Base-by-base conservation (phyloP, 2,888 invertebrate genomes). In the Microchrysa polita region DNA sequence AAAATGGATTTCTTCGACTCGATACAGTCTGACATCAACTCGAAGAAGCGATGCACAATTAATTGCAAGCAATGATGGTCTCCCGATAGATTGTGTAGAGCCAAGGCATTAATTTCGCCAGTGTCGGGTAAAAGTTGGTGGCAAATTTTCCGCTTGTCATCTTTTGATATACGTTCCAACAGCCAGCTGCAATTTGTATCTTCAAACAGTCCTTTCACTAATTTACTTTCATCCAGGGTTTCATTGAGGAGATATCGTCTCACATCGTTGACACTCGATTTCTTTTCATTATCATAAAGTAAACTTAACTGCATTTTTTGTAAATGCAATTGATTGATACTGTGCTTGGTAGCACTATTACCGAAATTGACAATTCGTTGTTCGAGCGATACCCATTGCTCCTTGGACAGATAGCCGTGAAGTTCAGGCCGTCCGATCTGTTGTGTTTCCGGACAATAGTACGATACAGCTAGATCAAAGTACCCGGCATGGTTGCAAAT, bases 321-420 rank as follows among this genome's bases (percentile, higher is more conserved):
- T 42, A 82, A 48, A 20, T 81, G 78, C 42, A 85, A 71, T 0
- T 81, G 80, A 76, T 83, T 81, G 27, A 82, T 76, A 1, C 81
- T 80, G 60, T 78, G 79, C 16, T 83, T 83, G 59, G 82, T 82
- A 5, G 78, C 76, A 2, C 77, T 77, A 65, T 83, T 81, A 14
- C 84, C 85, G 73, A 84, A 84, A 44, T 84, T 85, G 9, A 82
- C 79, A 34, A 85, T 81, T n/a, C 83, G 78, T 74, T 84, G 83
- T 44, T 81, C 80, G 10, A 85, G 79, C 55, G 83, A 74, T 1
- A 78, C 77, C 84, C 84, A 85, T 72, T 84, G 82, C 4, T 81
- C 79, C 7, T 73, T 60, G 0, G 79, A 75, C 1, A 85, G 77
- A 60, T 82, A 83, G 0, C 78, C 74, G 53, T 82, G 80, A 1